These are phyloP conservation scores for Halocaridina rubra DNA, from an alignment of 2,888 invertebrate species.

Conservation along the genomic window DNA sequence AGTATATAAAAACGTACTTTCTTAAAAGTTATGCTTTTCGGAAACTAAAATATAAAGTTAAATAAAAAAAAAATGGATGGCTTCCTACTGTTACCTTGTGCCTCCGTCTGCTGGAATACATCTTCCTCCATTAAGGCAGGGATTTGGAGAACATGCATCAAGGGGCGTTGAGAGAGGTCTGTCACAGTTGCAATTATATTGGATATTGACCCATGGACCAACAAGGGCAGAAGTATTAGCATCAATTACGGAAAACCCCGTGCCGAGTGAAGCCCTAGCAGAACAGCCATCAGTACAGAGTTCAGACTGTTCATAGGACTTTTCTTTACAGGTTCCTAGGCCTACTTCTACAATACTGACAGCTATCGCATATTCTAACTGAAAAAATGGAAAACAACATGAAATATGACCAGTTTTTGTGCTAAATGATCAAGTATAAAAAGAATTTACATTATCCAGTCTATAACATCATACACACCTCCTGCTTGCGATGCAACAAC, in stretches of 20 bases:
- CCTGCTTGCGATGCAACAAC: not conserved
- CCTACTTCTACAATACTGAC: constrained; percentile 28
- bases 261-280: constrained; percentile 6
- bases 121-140: constrained; percentile 63
- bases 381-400: too few relatives aligned
- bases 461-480: too few relatives aligned
- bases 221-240: constrained; percentile 52
- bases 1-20: too few relatives aligned
- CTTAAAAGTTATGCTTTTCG: too few relatives aligned
- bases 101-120: constrained; percentile 33
- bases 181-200: constrained; percentile 45
- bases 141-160: constrained; percentile 67
- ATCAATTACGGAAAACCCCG: constrained; percentile 43
- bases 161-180: not conserved
- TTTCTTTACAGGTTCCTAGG: constrained; percentile 27
- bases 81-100: constrained; percentile 15
- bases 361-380: constrained; percentile 26
- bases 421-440: too few relatives aligned
- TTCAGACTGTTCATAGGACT: not conserved
- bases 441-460: too few relatives aligned
- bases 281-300: constrained; percentile 36
- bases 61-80: too few relatives aligned
- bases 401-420: too few relatives aligned
- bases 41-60: too few relatives aligned
- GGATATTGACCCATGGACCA: constrained; percentile 42